A percentile compares a stretch with the other conserved stretches of the same genome.
Conservation (phyloP, 2,113 vertebrate species). For the Serilophus lunatus region DNA sequence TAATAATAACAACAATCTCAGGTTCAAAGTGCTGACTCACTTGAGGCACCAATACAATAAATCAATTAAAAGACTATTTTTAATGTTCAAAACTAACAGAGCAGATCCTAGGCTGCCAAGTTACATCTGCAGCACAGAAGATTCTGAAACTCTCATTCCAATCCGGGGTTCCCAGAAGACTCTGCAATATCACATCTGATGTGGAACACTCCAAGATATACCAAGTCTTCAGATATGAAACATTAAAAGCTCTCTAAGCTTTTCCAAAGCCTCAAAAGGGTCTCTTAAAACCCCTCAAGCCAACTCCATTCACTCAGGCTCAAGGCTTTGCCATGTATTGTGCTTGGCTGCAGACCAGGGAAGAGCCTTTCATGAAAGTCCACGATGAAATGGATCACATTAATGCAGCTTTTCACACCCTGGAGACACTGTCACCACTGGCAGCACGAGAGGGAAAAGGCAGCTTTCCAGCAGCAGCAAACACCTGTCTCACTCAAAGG, state of each 20-base stretch:
- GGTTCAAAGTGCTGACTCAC: constrained; percentile 55
- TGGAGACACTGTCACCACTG: not conserved
- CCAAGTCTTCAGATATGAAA: not conserved
- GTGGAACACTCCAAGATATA: not conserved
- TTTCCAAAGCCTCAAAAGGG: not conserved
- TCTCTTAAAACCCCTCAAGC: not conserved
- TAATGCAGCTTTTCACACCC: not conserved
- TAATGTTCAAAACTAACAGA: not conserved
- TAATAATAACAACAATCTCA: constrained; percentile 25
- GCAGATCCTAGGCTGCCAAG: not conserved
- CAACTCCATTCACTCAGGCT: not conserved
- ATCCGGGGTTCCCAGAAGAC: not conserved
- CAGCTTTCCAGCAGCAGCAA: constrained; percentile 5
- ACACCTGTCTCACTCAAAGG: not conserved
- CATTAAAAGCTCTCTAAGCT: not conserved
- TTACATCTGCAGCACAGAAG: accelerated
- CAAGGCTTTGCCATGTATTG: not conserved
- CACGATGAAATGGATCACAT: not conserved
- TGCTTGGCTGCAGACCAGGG: not conserved
- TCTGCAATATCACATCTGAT: not conserved
- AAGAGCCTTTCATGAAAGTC: not conserved
- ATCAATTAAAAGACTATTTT: constrained; percentile 1
- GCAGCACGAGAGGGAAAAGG: not conserved
- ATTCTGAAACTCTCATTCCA: not conserved
- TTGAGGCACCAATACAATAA: constrained; percentile 52